phyloP scores from a whole-genome alignment of 2,888 invertebrate species.

The Mycogona germanica region DNA sequence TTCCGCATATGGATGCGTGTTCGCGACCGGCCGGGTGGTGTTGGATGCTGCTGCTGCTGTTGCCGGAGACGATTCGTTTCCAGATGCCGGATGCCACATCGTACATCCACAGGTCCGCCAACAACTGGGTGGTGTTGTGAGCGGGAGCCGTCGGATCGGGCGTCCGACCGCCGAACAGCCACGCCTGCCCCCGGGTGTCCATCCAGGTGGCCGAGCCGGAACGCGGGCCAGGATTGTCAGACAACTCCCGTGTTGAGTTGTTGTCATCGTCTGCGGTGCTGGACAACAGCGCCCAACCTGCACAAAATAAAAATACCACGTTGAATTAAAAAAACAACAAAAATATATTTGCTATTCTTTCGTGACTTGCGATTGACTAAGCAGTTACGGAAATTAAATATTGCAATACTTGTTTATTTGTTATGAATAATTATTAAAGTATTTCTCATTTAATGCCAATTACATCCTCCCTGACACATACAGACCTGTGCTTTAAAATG shows the following conservation, averaged over 20 bases:
- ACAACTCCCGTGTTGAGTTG: neutral
- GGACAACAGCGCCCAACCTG: neutral
- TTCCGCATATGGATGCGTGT: neutral
- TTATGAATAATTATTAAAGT: too few relatives aligned
- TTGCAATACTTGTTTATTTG: too few relatives aligned
- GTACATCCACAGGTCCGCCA: conserved; percentile 5
- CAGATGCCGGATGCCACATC: neutral
- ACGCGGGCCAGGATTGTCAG: conserved; percentile 7
- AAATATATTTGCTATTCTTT: too few relatives aligned
- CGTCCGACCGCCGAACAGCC: conserved; percentile 10
- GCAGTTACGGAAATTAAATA: too few relatives aligned
- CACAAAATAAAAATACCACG: too few relatives aligned
- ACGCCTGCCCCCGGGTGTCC: neutral
- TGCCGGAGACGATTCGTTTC: neutral
- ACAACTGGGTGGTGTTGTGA: neutral
- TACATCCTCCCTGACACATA: too few relatives aligned
- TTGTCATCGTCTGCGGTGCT: neutral
- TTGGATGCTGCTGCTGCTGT: neutral
- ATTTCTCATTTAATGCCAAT: too few relatives aligned
- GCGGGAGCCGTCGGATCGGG: neutral
- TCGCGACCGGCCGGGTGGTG: neutral
- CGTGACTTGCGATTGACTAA: too few relatives aligned
- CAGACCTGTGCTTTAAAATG: too few relatives aligned
- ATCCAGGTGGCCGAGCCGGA: conserved; percentile 1
- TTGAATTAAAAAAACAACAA: too few relatives aligned